A percentile compares a stretch with the other conserved stretches of the same genome.
phyloP scores from a whole-genome alignment of 2,113 vertebrate genomes.

The Monarcha castaneiventris region DNA sequence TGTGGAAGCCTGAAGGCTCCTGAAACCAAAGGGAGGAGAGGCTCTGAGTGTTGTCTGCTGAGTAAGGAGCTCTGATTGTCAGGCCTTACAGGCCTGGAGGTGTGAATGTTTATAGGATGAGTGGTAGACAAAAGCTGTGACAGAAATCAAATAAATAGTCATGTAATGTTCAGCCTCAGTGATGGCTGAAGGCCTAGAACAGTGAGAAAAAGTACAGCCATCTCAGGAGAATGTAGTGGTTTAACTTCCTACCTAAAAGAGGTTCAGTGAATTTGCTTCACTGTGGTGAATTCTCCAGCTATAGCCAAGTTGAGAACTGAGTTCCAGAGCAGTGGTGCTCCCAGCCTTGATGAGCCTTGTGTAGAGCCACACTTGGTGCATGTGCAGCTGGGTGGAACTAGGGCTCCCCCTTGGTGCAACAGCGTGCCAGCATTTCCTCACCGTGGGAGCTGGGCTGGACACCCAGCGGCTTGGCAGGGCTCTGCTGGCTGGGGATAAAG shows the following conservation, averaged over 20 bases:
- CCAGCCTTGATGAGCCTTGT: neutral
- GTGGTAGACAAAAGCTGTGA: neutral
- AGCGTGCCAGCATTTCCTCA: neutral
- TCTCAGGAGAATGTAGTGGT: neutral
- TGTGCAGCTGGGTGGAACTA: neutral
- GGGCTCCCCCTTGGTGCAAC: neutral
- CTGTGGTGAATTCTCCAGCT: neutral
- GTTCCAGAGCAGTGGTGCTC: neutral
- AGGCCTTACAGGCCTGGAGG: neutral
- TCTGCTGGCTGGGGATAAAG: neutral
- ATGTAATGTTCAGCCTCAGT: neutral
- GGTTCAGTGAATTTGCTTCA: neutral
- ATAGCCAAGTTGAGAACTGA: neutral
- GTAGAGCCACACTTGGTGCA: accelerated
- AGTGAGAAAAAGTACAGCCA: neutral
- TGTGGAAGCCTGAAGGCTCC: neutral
- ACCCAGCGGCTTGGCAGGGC: neutral
- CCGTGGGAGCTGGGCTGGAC: accelerated
- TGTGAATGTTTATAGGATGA: neutral
- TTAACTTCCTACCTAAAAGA: neutral
- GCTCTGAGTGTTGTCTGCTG: neutral
- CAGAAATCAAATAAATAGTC: neutral
- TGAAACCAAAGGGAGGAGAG: neutral
- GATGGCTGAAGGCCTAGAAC: neutral
- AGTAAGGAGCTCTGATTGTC: neutral